Conservation (phyloP, 2,888 invertebrate species). For the Tenodera sinensis region DNA sequence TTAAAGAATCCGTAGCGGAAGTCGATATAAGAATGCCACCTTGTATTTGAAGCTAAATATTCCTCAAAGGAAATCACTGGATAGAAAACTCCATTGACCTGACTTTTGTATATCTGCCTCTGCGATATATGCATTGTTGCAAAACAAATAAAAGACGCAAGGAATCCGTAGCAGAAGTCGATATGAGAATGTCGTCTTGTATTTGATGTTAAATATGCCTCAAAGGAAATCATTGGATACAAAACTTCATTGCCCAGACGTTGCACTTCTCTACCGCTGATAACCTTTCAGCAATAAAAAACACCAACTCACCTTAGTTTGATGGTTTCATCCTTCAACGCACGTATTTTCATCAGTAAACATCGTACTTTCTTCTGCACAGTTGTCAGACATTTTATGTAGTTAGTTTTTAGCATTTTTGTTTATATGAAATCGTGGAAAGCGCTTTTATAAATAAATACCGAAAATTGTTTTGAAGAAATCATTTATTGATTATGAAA, state of each 20-base stretch:
- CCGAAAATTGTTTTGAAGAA: too few species aligned
- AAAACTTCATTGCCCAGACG: background rate
- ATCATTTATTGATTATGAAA: too few species aligned
- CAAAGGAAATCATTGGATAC: background rate
- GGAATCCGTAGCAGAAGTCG: background rate
- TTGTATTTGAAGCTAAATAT: background rate
- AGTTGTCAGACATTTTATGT: too few species aligned
- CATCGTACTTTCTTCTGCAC: too few species aligned
- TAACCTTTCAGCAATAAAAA: too few species aligned
- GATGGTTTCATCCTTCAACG: too few species aligned
- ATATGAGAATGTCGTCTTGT: background rate
- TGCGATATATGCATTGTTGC: background rate
- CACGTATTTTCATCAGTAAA: too few species aligned
- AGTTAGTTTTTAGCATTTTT: too few species aligned
- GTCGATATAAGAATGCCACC: background rate
- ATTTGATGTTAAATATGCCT: background rate
- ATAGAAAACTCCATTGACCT: background rate
- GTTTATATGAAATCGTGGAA: too few species aligned
- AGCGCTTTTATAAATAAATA: too few species aligned
- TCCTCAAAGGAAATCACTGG: background rate
- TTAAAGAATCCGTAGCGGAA: background rate
- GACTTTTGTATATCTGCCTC: background rate
- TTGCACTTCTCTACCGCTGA: too few species aligned
- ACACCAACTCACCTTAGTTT: too few species aligned
- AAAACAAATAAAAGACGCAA: background rate